Base-by-base conservation (phyloP, 2,113 vertebrate genomes). In the Cryptomyrus ogoouensis region DNA sequence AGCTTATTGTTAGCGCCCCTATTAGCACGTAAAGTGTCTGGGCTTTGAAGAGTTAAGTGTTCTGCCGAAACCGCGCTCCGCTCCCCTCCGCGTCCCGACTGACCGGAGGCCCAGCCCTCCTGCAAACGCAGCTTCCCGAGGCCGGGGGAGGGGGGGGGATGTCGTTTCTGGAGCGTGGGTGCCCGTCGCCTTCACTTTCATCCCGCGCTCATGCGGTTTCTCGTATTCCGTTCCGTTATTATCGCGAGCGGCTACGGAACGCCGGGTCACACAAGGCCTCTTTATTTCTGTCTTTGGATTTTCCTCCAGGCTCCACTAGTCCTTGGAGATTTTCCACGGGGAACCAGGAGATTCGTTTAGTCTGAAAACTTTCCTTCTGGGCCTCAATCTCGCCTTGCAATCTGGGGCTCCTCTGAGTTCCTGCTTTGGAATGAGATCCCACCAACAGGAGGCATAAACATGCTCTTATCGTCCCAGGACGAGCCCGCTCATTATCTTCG, bases 201-300 rank as follows among this genome's bases (percentile, higher is more conserved):
- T 89, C 70, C 13, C n/a, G 35, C 15, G 88, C 74, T 50, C 9
- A 35, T 83, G 88, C 31, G 88, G 88, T 89, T 89, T 83, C 49
- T 80, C 47, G 19, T 89, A 52, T 89, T 89, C 66, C 53, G 27
- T 88, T 66, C 87, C 66, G 66, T 89, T 89, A 89, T 89, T 89
- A 89, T 53, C 88, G 4, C 19, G 47, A 89, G 42, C 53, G 39
- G 87, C 87, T 27, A 52, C 47, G n/a, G 88, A 35, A 74, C 62
- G 88, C 15, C 49, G 46, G 88, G 88, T 89, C 88, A 83, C 70
- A 89, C 70, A 19, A 89, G 88, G 15, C 49, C 88, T 53, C 88
- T 52, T 39, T 35, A 53, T 83, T 89, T 83, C 47, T 83, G 46
- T 89, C 47, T 50, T 89, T 31, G 46, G n/a, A 31, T 89, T 89